Evolutionary conservation across 2,797 vertebrate genomes (phyloP).

Genomic region (Prionace glauca): DNA sequence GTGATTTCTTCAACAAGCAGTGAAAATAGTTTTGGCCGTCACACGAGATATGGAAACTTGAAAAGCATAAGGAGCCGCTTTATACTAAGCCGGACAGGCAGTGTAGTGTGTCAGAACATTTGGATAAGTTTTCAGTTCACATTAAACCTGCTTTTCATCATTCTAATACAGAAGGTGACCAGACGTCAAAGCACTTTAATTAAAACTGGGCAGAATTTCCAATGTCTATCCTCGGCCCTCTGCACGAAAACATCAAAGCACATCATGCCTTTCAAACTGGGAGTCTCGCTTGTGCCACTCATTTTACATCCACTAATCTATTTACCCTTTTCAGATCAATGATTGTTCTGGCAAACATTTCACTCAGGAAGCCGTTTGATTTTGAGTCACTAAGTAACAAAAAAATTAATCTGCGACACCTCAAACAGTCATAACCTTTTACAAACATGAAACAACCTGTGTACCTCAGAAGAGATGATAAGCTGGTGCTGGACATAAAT

Average conservation of each 20-base stretch:
- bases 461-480: not conserved
- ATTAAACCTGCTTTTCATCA: conserved; percentile 24
- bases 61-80: not conserved
- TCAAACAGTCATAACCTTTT: not conserved
- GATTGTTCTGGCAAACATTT: conserved; percentile 22
- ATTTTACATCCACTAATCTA: conserved; percentile 1
- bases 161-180: not conserved
- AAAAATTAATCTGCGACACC: not conserved
- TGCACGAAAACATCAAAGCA: not conserved
- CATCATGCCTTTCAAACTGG: conserved; percentile 1
- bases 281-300: not conserved
- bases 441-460: not conserved
- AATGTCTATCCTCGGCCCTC: conserved; percentile 1
- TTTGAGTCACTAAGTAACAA: conserved; percentile 2
- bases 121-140: not conserved
- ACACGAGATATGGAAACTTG: not conserved
- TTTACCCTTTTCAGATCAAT: conserved; percentile 16
- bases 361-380: not conserved
- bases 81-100: not conserved
- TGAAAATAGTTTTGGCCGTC: not conserved
- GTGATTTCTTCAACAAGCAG: not conserved
- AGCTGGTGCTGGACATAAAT: not conserved
- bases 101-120: not conserved
- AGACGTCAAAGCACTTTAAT: conserved; percentile 15
- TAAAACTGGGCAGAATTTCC: conserved; percentile 8